phyloP scores from a whole-genome alignment of 2,888 invertebrate species.

The Lepidonotus clava region DNA sequence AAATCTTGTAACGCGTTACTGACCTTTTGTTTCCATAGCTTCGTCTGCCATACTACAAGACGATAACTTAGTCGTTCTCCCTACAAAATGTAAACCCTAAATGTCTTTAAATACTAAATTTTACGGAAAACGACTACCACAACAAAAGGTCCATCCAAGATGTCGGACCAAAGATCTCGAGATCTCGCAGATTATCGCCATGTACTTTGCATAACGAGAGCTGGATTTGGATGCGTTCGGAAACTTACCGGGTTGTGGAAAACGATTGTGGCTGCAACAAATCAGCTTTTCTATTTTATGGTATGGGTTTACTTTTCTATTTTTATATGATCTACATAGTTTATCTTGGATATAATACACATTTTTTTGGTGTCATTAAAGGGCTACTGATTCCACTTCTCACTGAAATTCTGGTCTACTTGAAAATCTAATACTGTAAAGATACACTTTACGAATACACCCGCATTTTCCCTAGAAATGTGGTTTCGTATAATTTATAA shows the following conservation, averaged over 20 bases:
- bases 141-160: not conserved
- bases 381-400: no score
- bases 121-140: not conserved
- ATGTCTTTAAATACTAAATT: not conserved
- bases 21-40: constrained; percentile 10
- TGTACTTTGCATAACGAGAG: not conserved
- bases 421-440: no score
- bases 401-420: no score
- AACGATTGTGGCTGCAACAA: no score
- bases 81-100: not conserved
- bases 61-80: not conserved
- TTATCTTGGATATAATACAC: no score
- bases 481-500: no score
- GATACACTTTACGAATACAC: no score
- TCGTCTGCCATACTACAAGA: not conserved
- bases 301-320: not conserved
- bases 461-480: no score
- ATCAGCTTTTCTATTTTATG: no score
- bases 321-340: not conserved
- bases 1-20: not conserved
- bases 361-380: no score
- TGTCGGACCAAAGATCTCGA: not conserved
- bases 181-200: not conserved
- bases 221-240: not conserved
- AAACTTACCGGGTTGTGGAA: not conserved